Evolutionary conservation across 1,140 invertebrate genomes (phyloP), one percentile per base, ranked within the genome.

Genomic region (Chrysomallon squamiferum): DNA sequence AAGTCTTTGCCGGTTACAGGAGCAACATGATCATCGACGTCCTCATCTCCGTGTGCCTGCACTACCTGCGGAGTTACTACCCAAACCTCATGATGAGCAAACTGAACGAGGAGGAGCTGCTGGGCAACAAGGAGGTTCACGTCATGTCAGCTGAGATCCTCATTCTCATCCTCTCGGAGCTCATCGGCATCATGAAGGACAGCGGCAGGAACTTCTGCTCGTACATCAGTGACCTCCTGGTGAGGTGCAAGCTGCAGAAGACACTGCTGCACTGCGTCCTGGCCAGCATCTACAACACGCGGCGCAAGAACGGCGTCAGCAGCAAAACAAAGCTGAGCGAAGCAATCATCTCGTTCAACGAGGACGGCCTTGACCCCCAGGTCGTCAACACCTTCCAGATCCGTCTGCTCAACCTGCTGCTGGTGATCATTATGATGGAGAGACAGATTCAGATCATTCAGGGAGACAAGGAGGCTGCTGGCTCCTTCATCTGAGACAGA

Each of bases 1-100:
- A 88, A 49, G 80, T 89, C 38, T 69, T 86, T 56, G 85, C 81
- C 50, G 84, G 82, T 60, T 87, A 85, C 72, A 80, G 92, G 2
- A 93, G 91, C 54, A 92, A 90, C 75, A 95, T 93, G 90, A 93
- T 93, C 76, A 84, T 95, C 33, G 94, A 95, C 83, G 88, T 94
- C 18, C 81, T 95, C 20, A 90, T 96, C 61, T 90, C 90, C 0
- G 86, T 93, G 29, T 92, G 92, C 80, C 85, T 95, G 58, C 93
- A 94, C 81, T 94, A 91, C 79, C 88, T 93, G 0, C 86, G 93
- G 54, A 93, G 92, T 57, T 95, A 92, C 77, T 95, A 94, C 84
- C 92, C 93, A 6, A 90, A 92, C 71, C 76, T 88, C 86, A 87
- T 82, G 85, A 84, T 90, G 86, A 88, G 89, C 45, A 79, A 90